Base-by-base conservation (phyloP, 1,140 invertebrate species). In the Dendroctonus valens region DNA sequence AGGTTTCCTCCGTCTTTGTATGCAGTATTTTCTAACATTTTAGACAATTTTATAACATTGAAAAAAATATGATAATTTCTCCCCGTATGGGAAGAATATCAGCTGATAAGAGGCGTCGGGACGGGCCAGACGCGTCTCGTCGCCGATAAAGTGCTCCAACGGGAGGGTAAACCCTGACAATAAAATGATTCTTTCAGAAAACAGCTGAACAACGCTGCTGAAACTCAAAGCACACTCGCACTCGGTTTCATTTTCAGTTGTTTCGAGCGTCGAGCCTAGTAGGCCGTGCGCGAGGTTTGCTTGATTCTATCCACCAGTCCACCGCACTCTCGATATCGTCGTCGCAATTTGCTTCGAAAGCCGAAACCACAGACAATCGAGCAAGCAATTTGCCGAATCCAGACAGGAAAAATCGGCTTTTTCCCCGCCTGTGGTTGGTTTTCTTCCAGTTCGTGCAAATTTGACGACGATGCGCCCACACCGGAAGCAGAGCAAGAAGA, bases 191-290 rank as follows among this genome's bases (percentile, higher is more conserved):
- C 41, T 26, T 14, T 9, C 11, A 11, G 26, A 59, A 46, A 59
- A 46, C 41, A 46, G 42, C 55, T 46, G 40, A 44, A 59, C 55
- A 59, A 46, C 55, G 55, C 55, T 61, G 38, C 39, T 52, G 59
- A 61, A 52, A 52, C 48, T 12, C 49, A 41, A 61, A 41, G 59
- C 59, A 61, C 48, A 61, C 50, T 61, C 59, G 59, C 48, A 61
- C 50, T 61, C 59, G 59, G 42, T 61, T 61, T 61, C 59, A 52
- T 61, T 61, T 61, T 61, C 59, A 61, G 59, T 61, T 61, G 59
- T 61, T 52, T 52, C 59, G 59, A 61, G 59, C 58, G 39, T 59
- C 58, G 39, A 59, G 58, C 46, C 42, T 59, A 49, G 58, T 39
- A 59, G 58, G 58, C 58, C 14, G 42, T 42, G 58, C 46, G 58